Evolutionary conservation across 2,113 vertebrate species (phyloP).

Genomic region (Prunella fulvescens): DNA sequence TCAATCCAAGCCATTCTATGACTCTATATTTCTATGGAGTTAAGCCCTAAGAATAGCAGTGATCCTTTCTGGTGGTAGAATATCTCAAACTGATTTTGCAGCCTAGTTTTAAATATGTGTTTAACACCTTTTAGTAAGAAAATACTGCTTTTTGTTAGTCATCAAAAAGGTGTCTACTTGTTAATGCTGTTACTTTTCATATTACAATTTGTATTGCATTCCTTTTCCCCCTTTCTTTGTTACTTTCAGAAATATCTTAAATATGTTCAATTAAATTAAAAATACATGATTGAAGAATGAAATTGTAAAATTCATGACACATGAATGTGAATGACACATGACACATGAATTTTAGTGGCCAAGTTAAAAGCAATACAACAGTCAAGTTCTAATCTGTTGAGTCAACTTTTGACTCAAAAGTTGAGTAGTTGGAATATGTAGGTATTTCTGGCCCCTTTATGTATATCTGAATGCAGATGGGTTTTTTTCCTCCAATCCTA

Average conservation of each 20-base stretch:
- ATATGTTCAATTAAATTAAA: not conserved
- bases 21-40: not conserved
- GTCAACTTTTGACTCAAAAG: not conserved
- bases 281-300: not conserved
- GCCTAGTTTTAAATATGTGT: not conserved
- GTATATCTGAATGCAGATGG: not conserved
- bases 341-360: too few relatives aligned
- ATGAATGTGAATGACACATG: too few relatives aligned
- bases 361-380: not conserved
- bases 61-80: not conserved
- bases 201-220: not conserved
- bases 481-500: not conserved
- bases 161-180: not conserved
- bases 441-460: not conserved
- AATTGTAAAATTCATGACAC: not conserved
- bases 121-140: not conserved
- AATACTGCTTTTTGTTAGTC: not conserved
- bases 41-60: not conserved
- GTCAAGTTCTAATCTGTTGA: not conserved
- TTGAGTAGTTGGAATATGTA: too few relatives aligned
- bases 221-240: rapidly evolving
- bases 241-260: not conserved
- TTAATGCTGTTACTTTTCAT: not conserved
- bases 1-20: not conserved
- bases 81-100: not conserved